Evolutionary conservation across 2,113 vertebrate species (phyloP).

Genomic region (Saccopteryx bilineata): DNA sequence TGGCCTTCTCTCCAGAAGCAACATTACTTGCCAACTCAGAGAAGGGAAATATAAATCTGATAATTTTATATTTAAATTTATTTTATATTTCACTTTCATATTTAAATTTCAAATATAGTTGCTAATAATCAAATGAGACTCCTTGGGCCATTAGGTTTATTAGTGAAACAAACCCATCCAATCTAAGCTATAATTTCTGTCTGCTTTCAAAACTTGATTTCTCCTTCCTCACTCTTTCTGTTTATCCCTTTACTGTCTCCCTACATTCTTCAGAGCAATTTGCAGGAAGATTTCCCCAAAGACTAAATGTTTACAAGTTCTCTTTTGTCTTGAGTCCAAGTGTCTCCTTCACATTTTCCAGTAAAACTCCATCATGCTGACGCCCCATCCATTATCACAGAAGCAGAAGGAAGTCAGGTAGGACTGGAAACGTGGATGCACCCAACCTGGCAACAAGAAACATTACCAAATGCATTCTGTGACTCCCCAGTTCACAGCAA

Average conservation of each 20-base stretch:
- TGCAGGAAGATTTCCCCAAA: conserved; percentile 80
- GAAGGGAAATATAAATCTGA: background rate
- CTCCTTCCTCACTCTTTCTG: conserved; percentile 17
- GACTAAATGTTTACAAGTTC: conserved; percentile 78
- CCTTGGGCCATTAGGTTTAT: background rate
- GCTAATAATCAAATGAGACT: conserved; percentile 53
- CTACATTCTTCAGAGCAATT: conserved; percentile 73
- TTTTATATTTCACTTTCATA: background rate
- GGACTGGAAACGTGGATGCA: too few relatives aligned
- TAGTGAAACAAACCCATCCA: conserved; percentile 42
- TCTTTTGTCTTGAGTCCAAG: conserved; percentile 80
- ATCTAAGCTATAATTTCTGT: conserved; percentile 55
- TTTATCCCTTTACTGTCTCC: conserved; percentile 31
- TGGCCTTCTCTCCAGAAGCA: background rate
- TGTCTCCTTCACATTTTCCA: conserved; percentile 76
- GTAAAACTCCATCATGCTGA: conserved; percentile 65
- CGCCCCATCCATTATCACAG: conserved; percentile 60
- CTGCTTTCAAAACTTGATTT: conserved; percentile 63
- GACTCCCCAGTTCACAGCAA: background rate
- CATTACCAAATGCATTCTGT: background rate
- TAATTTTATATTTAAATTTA: conserved; percentile 40
- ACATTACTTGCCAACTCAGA: background rate
- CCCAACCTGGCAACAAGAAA: background rate
- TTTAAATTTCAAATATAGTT: conserved; percentile 47
- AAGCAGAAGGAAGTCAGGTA: background rate